phyloP scores from a whole-genome alignment of 2,888 invertebrate genomes.

The Ditula angustiorana region DNA sequence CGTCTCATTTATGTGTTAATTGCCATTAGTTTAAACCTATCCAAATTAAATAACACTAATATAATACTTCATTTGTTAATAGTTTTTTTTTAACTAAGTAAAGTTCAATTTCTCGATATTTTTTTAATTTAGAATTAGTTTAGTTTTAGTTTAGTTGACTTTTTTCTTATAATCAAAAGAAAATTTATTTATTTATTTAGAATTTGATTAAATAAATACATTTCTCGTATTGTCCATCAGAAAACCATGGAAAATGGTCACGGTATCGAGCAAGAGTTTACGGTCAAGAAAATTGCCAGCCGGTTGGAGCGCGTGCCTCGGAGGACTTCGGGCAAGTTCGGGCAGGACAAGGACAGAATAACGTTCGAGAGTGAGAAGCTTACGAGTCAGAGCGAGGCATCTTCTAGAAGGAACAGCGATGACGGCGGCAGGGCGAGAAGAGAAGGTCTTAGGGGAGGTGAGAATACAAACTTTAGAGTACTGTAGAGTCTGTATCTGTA shows the following conservation, averaged over 20 bases:
- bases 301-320: conserved; percentile 55
- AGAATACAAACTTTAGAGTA: not conserved
- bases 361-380: conserved; percentile 50
- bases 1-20: no score
- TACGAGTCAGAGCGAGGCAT: conserved; percentile 65
- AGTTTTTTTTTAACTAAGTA: no score
- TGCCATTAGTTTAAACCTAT: no score
- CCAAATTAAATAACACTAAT: no score
- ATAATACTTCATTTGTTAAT: no score
- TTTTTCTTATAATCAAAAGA: no score
- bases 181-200: no score
- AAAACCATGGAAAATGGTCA: conserved; percentile 65
- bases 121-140: no score
- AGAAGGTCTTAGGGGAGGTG: conserved; percentile 66
- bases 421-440: conserved; percentile 63
- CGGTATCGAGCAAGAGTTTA: conserved; percentile 55
- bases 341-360: conserved; percentile 35
- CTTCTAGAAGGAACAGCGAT: conserved; percentile 76
- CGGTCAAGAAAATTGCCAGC: conserved; percentile 55
- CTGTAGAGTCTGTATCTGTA: no score
- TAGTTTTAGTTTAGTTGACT: no score
- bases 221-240: not conserved
- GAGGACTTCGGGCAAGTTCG: conserved; percentile 33
- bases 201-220: no score
- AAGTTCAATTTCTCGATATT: no score